phyloP scores from a whole-genome alignment of 2,888 invertebrate genomes.

The Polyommatus iphigenia region DNA sequence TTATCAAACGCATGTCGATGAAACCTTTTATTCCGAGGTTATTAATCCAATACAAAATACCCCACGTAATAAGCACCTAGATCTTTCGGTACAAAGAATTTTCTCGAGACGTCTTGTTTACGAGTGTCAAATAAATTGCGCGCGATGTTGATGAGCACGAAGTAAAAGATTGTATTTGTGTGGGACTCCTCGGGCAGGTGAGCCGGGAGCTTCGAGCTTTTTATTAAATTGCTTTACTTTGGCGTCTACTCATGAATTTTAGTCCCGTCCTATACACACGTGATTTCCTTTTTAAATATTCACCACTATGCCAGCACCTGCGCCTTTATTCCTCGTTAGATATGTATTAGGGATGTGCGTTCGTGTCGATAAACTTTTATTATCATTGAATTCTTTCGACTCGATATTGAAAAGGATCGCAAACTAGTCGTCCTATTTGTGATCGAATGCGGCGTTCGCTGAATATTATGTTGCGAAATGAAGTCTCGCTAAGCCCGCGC shows the following conservation, averaged over 20 bases:
- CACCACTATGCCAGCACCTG: conserved; percentile 42
- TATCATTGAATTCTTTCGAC: conserved; percentile 15
- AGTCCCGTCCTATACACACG: conserved; percentile 35
- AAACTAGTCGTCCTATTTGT: background rate
- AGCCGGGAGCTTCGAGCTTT: conserved; percentile 48
- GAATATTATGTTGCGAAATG: background rate
- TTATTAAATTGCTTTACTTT: conserved; percentile 59
- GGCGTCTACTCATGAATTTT: conserved; percentile 44
- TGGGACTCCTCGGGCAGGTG: conserved; percentile 33
- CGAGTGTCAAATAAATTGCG: conserved; percentile 9
- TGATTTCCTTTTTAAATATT: conserved; percentile 45
- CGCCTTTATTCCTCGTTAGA: conserved; percentile 38
- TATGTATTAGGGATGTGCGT: conserved; percentile 26
- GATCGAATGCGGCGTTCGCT: background rate
- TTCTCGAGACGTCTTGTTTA: background rate
- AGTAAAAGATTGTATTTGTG: conserved; percentile 17
- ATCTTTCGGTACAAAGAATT: background rate
- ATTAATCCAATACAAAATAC: background rate
- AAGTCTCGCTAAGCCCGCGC: background rate
- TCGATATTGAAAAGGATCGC: conserved; percentile 2
- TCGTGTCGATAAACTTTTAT: conserved; percentile 25
- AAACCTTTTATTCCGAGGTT: background rate
- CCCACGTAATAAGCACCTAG: background rate
- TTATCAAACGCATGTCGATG: background rate
- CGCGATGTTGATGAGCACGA: conserved; percentile 1